phyloP scores from a whole-genome alignment of 30 jellyfish, hydroid and myxozoan genomes.

The Cassiopea andromeda region DNA sequence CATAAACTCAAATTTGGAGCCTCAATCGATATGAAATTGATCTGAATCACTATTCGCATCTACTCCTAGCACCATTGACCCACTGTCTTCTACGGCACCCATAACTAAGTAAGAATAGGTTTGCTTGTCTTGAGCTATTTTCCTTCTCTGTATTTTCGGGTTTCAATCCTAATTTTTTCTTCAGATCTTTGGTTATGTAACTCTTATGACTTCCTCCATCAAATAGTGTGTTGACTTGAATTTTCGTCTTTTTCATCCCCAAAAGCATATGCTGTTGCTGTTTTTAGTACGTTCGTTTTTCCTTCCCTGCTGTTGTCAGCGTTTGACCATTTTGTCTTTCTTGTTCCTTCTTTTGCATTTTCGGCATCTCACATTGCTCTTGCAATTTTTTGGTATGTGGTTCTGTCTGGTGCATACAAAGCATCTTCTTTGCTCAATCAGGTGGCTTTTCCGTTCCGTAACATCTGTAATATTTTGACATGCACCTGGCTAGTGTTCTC shows the following conservation, averaged over 20 bases:
- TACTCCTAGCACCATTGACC: constrained; percentile 1
- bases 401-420: background rate
- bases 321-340: background rate
- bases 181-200: constrained; percentile 2
- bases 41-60: constrained; percentile 20
- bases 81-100: background rate
- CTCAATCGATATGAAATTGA: background rate
- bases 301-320: constrained; percentile 15
- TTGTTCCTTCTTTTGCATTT: constrained; percentile 11
- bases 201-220: constrained; percentile 6
- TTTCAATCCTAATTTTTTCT: background rate
- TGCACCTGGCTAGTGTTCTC: constrained; percentile 17
- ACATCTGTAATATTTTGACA: constrained; percentile 26
- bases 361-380: constrained; percentile 12
- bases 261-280: constrained; percentile 35
- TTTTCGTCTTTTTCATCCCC: constrained; percentile 1
- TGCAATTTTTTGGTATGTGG: constrained; percentile 19
- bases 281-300: constrained; percentile 19
- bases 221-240: background rate
- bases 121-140: constrained; percentile 12
- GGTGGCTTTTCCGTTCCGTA: constrained; percentile 9
- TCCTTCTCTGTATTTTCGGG: constrained; percentile 13
- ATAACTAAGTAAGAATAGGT: background rate
- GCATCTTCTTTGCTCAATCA: constrained; percentile 5
- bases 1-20: background rate